Evolutionary conservation across 2,888 invertebrate species (phyloP).

Genomic region (Catocala nupta): DNA sequence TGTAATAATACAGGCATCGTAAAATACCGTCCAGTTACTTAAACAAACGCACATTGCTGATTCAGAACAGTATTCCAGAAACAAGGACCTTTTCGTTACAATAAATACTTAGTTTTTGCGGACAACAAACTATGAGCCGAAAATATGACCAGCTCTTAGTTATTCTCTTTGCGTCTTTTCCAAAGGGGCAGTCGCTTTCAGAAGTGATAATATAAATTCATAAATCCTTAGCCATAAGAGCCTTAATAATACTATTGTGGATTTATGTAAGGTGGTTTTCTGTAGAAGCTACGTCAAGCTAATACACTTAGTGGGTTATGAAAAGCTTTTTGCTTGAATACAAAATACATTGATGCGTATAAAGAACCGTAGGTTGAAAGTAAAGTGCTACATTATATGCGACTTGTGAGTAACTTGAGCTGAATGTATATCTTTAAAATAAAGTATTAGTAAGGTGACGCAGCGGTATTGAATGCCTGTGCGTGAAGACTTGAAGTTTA

Average conservation of each 20-base stretch:
- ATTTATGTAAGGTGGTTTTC: not conserved
- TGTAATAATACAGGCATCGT: too few relatives aligned
- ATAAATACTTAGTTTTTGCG: constrained; percentile 1
- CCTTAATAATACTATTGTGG: constrained; percentile 2
- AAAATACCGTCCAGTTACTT: not conserved
- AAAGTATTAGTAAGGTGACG: too few relatives aligned
- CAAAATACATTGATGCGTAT: too few relatives aligned
- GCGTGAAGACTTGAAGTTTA: too few relatives aligned
- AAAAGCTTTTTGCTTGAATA: not conserved
- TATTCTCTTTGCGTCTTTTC: constrained; percentile 3
- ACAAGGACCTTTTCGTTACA: constrained; percentile 2
- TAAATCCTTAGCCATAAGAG: not conserved
- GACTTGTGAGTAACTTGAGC: too few relatives aligned
- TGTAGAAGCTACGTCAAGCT: not conserved
- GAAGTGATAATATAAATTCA: not conserved
- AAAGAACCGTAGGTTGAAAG: not conserved
- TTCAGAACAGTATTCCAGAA: constrained; percentile 1
- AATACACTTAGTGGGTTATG: not conserved
- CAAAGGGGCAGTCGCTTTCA: not conserved
- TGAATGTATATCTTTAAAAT: too few relatives aligned
- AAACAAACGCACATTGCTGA: not conserved
- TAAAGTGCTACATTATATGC: not conserved
- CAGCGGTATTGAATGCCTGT: too few relatives aligned
- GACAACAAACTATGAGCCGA: not conserved
- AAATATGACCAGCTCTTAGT: not conserved